Evolutionary conservation across 2,888 invertebrate species (phyloP).

Genomic region (Torymus texanus): DNA sequence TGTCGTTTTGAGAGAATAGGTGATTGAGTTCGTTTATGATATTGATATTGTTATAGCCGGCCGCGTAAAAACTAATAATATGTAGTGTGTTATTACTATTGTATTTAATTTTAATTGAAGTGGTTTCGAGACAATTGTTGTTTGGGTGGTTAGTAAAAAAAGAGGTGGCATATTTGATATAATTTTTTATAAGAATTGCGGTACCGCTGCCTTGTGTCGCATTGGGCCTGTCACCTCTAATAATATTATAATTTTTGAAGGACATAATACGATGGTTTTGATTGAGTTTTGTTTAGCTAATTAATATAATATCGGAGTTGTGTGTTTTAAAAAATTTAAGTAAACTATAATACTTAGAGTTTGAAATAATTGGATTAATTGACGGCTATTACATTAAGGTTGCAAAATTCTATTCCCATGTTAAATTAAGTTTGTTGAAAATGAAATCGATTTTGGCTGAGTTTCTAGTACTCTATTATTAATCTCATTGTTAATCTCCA

Average conservation of each 20-base stretch:
- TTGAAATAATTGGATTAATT: constrained; percentile 37
- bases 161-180: background rate
- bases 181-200: constrained; percentile 5
- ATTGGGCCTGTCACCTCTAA: too few species aligned
- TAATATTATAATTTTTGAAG: too few species aligned
- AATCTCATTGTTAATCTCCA: background rate
- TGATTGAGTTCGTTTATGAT: too few species aligned
- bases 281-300: background rate
- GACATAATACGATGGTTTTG: too few species aligned
- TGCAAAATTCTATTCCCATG: background rate
- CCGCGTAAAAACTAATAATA: too few species aligned
- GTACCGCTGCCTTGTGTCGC: constrained; percentile 2
- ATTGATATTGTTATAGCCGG: too few species aligned
- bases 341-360: background rate
- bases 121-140: too few species aligned
- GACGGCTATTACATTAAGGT: constrained; percentile 11
- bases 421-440: background rate
- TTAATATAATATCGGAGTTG: constrained; percentile 44
- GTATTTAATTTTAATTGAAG: too few species aligned
- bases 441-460: constrained; percentile 2
- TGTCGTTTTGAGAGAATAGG: too few species aligned
- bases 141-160: too few species aligned
- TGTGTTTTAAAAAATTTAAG: background rate
- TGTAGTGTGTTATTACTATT: too few species aligned
- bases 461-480: background rate